These are phyloP conservation scores for Cochlearius cochlearius DNA, from an alignment of 2,113 vertebrate genomes.

Conservation along the genomic window DNA sequence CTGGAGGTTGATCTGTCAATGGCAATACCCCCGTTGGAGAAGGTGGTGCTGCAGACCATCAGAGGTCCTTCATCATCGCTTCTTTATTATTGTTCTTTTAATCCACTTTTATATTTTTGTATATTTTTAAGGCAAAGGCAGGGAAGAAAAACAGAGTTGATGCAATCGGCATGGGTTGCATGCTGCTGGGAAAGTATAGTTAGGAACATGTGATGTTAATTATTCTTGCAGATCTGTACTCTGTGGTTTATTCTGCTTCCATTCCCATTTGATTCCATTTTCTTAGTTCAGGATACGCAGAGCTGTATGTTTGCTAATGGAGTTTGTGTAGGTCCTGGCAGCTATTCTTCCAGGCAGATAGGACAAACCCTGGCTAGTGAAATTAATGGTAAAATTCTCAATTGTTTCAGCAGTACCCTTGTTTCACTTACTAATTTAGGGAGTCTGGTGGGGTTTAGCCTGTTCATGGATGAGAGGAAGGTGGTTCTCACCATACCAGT, in stretches of 20 bases:
- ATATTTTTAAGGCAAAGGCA: not conserved
- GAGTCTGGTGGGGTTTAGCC: not conserved
- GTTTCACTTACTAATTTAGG: not conserved
- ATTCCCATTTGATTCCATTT: slow-evolving; percentile 2
- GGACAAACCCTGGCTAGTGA: not conserved
- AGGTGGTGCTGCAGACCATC: not conserved
- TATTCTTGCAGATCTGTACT: not conserved
- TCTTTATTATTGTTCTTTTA: not conserved
- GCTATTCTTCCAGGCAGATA: not conserved
- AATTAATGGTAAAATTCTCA: not conserved
- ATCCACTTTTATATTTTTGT: not conserved
- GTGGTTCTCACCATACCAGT: not conserved
- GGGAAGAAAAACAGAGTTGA: not conserved
- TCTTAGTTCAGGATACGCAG: not conserved
- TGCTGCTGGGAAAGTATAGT: not conserved
- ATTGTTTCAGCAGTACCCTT: not conserved
- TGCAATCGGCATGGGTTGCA: not conserved
- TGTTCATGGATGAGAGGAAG: not conserved
- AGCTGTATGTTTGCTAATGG: not conserved
- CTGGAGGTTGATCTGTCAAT: not conserved
- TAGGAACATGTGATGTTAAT: not conserved
- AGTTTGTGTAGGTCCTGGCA: not conserved
- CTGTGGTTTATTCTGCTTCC: not conserved
- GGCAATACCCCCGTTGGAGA: not conserved
- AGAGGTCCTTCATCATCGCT: not conserved